Conservation (phyloP, 2,113 vertebrate genomes). For the Ellobius talpinus region DNA sequence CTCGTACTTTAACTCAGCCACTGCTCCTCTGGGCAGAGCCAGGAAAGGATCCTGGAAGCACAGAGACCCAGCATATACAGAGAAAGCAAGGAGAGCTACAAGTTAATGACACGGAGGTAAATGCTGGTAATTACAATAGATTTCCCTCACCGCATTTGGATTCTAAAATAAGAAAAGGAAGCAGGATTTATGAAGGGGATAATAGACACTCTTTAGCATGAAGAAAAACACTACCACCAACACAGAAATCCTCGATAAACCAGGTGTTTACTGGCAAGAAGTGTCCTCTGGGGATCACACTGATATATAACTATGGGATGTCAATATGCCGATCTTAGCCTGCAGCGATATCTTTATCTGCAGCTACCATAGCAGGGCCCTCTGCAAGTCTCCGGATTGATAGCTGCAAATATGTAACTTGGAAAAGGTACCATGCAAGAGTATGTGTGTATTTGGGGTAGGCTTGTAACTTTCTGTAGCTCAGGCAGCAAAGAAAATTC, state of each 20-base stretch:
- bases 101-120: not conserved
- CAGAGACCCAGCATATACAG: not conserved
- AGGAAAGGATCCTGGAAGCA: not conserved
- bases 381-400: slow-evolving; percentile 72
- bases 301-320: slow-evolving; percentile 77
- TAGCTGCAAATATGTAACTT: slow-evolving; percentile 68
- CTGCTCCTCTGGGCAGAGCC: not conserved
- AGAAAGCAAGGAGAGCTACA: not conserved
- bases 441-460: not conserved
- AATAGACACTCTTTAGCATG: slow-evolving; percentile 16
- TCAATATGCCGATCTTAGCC: slow-evolving; percentile 69
- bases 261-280: slow-evolving; percentile 79
- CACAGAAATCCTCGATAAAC: slow-evolving; percentile 81
- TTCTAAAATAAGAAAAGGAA: slow-evolving; percentile 66
- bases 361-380: not conserved
- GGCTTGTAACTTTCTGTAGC: slow-evolving; percentile 50
- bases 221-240: slow-evolving; percentile 6
- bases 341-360: slow-evolving; percentile 63
- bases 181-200: slow-evolving; percentile 75
- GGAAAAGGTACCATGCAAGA: slow-evolving; percentile 75
- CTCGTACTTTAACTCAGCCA: not conserved
- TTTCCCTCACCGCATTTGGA: not conserved
- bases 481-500: slow-evolving; percentile 8
- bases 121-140: slow-evolving; percentile 32
- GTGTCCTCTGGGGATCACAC: slow-evolving; percentile 74